A percentile compares a stretch with the other conserved stretches of the same genome.
Evolutionary conservation across 1,140 invertebrate genomes (phyloP).

Genomic region (Tetramorium simillimum): DNA sequence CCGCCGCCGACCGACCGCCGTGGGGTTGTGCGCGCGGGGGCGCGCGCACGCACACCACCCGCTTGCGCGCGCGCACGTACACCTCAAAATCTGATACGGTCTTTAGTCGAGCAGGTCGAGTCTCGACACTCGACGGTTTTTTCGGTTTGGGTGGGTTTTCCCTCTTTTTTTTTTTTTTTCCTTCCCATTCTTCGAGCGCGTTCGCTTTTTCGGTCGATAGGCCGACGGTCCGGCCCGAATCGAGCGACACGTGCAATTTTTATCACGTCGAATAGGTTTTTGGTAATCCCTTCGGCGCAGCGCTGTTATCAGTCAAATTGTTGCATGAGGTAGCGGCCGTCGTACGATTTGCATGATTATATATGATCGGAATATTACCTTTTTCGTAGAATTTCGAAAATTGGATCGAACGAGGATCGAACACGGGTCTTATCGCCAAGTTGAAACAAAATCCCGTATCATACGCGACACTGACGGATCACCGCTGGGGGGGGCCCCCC

Average conservation of each 20-base stretch:
- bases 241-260: neutral
- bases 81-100: conserved; percentile 26
- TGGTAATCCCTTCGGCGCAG: neutral
- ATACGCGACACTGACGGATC: conserved; percentile 24
- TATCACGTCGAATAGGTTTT: neutral
- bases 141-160: neutral
- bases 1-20: neutral
- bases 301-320: neutral
- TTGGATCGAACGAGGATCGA: neutral
- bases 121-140: neutral
- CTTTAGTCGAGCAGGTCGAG: neutral
- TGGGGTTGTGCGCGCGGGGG: conserved; percentile 5
- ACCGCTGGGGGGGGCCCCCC: neutral
- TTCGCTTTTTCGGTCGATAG: neutral
- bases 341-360: neutral
- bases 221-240: neutral
- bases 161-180: neutral
- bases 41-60: neutral
- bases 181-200: neutral
- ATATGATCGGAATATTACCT: neutral
- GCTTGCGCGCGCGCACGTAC: conserved; percentile 1
- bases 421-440: neutral
- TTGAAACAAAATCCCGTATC: conserved; percentile 15
- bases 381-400: neutral
- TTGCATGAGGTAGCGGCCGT: neutral